Evolutionary conservation across 2,888 invertebrate species (phyloP).

Genomic region (Monopis laevigella): DNA sequence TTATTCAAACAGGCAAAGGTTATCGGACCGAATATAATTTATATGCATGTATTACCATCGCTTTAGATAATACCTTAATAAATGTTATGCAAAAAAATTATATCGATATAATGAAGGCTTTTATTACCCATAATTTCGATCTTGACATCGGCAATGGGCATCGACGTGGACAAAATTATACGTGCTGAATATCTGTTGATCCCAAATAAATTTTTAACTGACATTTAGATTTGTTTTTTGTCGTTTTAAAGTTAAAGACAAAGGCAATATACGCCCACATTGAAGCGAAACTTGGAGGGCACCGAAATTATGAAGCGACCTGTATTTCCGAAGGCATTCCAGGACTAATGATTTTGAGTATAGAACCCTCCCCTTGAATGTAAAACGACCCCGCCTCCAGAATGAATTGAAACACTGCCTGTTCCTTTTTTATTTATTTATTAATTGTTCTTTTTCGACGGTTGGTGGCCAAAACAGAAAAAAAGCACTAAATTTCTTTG

Average conservation of each 20-base stretch:
- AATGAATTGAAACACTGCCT: slow-evolving; percentile 64
- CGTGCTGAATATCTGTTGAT: slow-evolving; percentile 25
- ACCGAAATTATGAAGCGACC: slow-evolving; percentile 53
- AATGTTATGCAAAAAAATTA: not conserved
- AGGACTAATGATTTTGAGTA: slow-evolving; percentile 61
- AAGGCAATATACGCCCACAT: slow-evolving; percentile 59
- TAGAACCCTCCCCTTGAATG: slow-evolving; percentile 66
- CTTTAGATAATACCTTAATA: not conserved
- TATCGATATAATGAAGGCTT: not conserved
- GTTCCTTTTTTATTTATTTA: slow-evolving; percentile 44
- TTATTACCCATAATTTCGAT: not conserved
- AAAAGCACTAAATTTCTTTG: slow-evolving; percentile 1
- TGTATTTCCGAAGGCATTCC: slow-evolving; percentile 54
- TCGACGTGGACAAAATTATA: not conserved
- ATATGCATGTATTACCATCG: not conserved
- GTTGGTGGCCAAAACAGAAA: slow-evolving; percentile 30
- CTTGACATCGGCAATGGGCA: not conserved
- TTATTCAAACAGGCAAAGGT: not conserved
- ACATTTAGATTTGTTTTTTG: slow-evolving; percentile 40
- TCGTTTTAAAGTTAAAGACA: slow-evolving; percentile 51
- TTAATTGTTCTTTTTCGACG: slow-evolving; percentile 58
- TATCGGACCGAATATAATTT: not conserved
- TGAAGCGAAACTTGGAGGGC: slow-evolving; percentile 33
- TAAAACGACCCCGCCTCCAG: slow-evolving; percentile 59
- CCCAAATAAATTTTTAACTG: slow-evolving; percentile 55